phyloP scores from a whole-genome alignment of 1,140 invertebrate species.

The Spodoptera litura region DNA sequence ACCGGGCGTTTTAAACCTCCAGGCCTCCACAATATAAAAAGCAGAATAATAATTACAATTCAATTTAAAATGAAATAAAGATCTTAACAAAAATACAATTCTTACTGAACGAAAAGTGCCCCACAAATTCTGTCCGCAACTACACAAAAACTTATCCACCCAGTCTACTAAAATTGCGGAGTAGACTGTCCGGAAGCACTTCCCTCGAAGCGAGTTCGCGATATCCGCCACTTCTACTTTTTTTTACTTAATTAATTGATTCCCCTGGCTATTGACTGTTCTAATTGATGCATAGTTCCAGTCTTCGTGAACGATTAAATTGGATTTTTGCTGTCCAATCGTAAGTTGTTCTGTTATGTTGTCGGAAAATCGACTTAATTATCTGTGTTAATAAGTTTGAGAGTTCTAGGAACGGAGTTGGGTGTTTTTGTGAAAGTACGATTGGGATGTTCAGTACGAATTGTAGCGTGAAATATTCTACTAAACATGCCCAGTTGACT shows the following conservation, averaged over 20 bases:
- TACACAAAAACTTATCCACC: conserved; percentile 44
- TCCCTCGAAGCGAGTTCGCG: background rate
- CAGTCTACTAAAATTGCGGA: conserved; percentile 15
- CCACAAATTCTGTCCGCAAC: background rate
- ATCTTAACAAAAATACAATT: background rate
- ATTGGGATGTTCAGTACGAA: no score
- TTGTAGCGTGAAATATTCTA: no score
- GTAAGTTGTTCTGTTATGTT: background rate
- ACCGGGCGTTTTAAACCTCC: no score
- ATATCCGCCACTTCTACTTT: conserved; percentile 22
- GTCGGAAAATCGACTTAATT: background rate
- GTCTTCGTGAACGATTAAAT: conserved; percentile 6
- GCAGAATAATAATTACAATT: background rate
- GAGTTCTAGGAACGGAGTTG: no score
- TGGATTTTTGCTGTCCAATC: conserved; percentile 15
- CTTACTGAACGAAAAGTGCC: background rate
- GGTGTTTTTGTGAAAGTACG: no score
- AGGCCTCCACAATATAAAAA: no score
- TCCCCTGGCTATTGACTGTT: conserved; percentile 10
- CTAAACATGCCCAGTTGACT: no score
- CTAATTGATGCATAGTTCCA: conserved; percentile 34
- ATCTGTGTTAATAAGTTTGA: no score
- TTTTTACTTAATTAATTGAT: conserved; percentile 31
- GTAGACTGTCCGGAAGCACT: conserved; percentile 44
- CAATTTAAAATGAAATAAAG: background rate